Evolutionary conservation across 2,797 vertebrate species (phyloP).

Genomic region (Catharus ustulatus): DNA sequence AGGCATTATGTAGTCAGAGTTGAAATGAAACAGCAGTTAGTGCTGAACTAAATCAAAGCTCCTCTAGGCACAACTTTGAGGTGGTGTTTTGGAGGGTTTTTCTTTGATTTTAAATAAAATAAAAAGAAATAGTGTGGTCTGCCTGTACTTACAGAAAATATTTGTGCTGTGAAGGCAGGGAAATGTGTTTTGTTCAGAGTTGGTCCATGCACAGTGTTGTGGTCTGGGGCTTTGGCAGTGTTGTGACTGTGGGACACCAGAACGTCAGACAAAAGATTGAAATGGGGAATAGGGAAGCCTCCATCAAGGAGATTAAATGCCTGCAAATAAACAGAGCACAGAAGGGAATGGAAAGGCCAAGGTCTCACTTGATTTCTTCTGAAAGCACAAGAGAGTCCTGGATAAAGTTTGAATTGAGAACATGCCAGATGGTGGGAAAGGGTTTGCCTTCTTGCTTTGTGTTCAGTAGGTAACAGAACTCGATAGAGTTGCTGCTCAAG

Average conservation of each 20-base stretch:
- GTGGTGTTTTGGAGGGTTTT: neutral
- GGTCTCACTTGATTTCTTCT: neutral
- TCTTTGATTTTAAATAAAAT: neutral
- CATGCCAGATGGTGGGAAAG: neutral
- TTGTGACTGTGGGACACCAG: neutral
- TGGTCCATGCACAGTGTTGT: neutral
- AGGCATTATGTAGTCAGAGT: neutral
- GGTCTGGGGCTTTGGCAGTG: neutral
- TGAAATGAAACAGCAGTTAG: neutral
- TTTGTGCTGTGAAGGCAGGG: neutral
- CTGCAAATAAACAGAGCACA: neutral
- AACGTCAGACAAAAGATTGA: neutral
- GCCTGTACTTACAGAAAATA: neutral
- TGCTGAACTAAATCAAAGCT: neutral
- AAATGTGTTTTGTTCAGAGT: neutral
- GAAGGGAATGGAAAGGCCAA: neutral
- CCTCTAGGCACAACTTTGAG: neutral
- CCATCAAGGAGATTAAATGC: neutral
- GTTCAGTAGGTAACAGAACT: neutral
- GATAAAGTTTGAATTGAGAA: neutral
- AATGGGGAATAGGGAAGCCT: neutral
- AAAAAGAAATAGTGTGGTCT: neutral
- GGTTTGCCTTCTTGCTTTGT: neutral
- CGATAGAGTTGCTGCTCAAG: neutral
- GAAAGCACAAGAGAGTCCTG: neutral